Evolutionary conservation across 2,888 invertebrate species (phyloP).

Genomic region (Temnothorax rugatulus): DNA sequence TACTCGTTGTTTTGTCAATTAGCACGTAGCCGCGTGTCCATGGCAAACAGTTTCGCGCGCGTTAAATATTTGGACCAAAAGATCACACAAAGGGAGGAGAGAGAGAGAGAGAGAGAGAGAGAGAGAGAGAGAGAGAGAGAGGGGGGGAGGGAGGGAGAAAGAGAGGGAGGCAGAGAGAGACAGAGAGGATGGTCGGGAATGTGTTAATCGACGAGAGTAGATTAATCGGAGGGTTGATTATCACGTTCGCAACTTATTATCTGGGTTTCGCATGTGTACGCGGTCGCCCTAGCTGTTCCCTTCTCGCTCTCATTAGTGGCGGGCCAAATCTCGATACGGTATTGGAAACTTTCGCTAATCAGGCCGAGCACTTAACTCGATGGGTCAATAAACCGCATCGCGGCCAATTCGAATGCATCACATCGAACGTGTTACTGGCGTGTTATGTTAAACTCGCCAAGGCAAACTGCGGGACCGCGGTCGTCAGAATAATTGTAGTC

Average conservation of each 20-base stretch:
- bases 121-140: neutral
- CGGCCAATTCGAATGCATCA: constrained; percentile 65
- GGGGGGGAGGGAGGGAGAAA: neutral
- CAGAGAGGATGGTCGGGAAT: neutral
- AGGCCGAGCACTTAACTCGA: constrained; percentile 72
- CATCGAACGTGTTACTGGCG: constrained; percentile 62
- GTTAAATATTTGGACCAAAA: constrained; percentile 32
- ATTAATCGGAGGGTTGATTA: constrained; percentile 35
- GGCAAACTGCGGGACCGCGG: constrained; percentile 63
- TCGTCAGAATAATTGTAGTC: constrained; percentile 69
- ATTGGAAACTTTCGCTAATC: constrained; percentile 77
- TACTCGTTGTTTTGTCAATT: constrained; percentile 19
- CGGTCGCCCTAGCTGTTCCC: neutral
- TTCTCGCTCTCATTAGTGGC: constrained; percentile 60
- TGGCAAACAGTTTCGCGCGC: constrained; percentile 12
- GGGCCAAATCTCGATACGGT: constrained; percentile 71
- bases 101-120: neutral
- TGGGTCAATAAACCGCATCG: constrained; percentile 73
- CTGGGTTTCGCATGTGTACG: constrained; percentile 10
- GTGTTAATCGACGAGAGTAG: constrained; percentile 1
- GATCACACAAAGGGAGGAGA: neutral
- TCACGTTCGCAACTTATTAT: constrained; percentile 56
- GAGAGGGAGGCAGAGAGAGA: neutral
- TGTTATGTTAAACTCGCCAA: constrained; percentile 68
- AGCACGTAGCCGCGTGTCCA: neutral